Conservation (phyloP, 2,797 vertebrate genomes). For the Hydrocynus forskahlii region DNA sequence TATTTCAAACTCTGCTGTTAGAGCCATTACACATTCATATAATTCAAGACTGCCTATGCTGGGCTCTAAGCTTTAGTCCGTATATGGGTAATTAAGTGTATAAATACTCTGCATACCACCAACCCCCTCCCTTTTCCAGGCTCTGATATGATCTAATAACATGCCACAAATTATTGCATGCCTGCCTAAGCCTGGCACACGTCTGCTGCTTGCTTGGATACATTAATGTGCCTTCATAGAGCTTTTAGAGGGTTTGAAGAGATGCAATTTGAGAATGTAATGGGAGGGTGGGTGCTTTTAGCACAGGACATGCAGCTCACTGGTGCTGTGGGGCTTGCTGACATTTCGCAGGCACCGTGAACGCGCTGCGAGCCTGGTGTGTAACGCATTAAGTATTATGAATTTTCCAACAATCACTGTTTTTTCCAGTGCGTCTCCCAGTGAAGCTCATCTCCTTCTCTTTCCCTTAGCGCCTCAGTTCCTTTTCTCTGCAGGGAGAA, state of each 20-base stretch:
- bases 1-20: conserved; percentile 43
- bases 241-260: conserved; percentile 71
- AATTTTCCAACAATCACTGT: conserved; percentile 50
- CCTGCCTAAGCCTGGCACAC: conserved; percentile 61
- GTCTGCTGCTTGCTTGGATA: conserved; percentile 52
- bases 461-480: conserved; percentile 74
- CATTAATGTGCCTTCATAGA: conserved; percentile 70
- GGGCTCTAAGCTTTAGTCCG: conserved; percentile 44
- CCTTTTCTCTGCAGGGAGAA: conserved; percentile 77
- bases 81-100: conserved; percentile 60
- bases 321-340: conserved; percentile 70
- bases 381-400: conserved; percentile 76
- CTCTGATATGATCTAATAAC: conserved; percentile 67
- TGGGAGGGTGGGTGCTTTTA: conserved; percentile 62
- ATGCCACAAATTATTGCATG: conserved; percentile 63
- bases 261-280: conserved; percentile 75
- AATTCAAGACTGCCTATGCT: conserved; percentile 44
- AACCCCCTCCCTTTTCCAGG: conserved; percentile 46
- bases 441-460: conserved; percentile 49
- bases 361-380: conserved; percentile 74
- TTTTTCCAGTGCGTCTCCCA: conserved; percentile 41
- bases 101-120: conserved; percentile 59
- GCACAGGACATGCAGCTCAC: conserved; percentile 66
- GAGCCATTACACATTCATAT: conserved; percentile 56
- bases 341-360: conserved; percentile 76